Base-by-base conservation (phyloP, 1,140 invertebrate genomes). In the Choristoneura fumiferana region DNA sequence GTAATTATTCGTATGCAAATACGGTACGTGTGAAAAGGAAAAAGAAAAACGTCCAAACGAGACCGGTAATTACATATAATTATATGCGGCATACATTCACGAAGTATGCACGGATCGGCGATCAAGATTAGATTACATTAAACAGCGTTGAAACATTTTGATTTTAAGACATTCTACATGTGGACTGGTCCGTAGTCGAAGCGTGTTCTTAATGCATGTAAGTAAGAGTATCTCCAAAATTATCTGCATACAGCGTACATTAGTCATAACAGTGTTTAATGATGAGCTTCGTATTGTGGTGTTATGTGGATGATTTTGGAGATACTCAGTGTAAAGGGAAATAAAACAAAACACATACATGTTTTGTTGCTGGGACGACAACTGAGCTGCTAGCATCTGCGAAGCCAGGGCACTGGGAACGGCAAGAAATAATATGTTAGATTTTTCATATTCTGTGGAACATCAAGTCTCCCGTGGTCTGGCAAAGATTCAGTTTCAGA, bases 361-460 rank as follows among this genome's bases (percentile, higher is more conserved):
- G 92, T 94, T 94, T 93, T 95, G 94, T 92, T 95, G 95, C 91
- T 95, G 94, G 91, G 95, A 94, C 91, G 94, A 94, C 91, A 96
- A 94, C 91, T 95, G 94, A 92, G 95, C 95, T 92, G 94, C 95
- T 92, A 95, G 95, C 95, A 97, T 95, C 95, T 96, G 95, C 92
- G 95, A 95, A 94, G 95, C 95, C 94, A 97, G 95, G 94, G 95
- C 95, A 96, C 95, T 96, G 95, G 93, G 93, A 91, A 95, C 91
- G 82, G 84, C 81, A 85, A 89, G 74, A 87, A 78, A 86, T 78
- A 73, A 78, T 74, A 80, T 77, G 77, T 88, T 88, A 88, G 78
- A 83, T 69, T 64, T 65, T 60, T 67, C 56, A 56, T 57, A 68
- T 64, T 61, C 69, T 69, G 69, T 71, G 60, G 34, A 54, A 63